phyloP scores from a whole-genome alignment of 1,140 invertebrate species.

The Pemphigus obesinymphae region DNA sequence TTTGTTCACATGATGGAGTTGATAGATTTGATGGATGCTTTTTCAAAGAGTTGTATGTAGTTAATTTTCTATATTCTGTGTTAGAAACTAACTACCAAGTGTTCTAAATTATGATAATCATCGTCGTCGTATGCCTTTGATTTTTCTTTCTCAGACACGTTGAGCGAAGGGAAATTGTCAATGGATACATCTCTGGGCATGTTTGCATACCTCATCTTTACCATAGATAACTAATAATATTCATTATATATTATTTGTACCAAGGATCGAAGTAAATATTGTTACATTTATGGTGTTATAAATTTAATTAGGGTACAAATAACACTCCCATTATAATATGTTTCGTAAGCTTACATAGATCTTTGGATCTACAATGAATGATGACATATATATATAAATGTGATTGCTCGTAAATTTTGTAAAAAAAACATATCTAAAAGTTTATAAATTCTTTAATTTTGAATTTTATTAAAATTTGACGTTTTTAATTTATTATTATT shows the following conservation, averaged over 20 bases:
- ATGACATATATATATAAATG: too few species aligned
- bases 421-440: too few species aligned
- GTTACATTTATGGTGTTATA: too few species aligned
- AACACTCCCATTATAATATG: too few species aligned
- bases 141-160: conserved; percentile 50
- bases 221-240: conserved; percentile 46
- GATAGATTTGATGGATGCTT: conserved; percentile 20
- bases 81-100: conserved; percentile 31
- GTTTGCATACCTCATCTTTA: conserved; percentile 60
- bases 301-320: too few species aligned
- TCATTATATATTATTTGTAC: background rate
- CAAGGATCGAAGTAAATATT: too few species aligned
- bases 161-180: conserved; percentile 54
- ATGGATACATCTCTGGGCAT: conserved; percentile 60
- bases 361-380: too few species aligned
- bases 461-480: too few species aligned
- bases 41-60: conserved; percentile 14
- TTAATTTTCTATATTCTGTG: conserved; percentile 33
- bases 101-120: conserved; percentile 16
- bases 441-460: too few species aligned
- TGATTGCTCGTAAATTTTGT: too few species aligned
- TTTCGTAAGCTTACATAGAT: too few species aligned
- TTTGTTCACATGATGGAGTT: conserved; percentile 20
- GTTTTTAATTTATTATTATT: too few species aligned
- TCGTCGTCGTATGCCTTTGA: background rate